These are phyloP conservation scores for Formica exsecta DNA, from an alignment of 1,140 invertebrate species.

Conservation along the genomic window DNA sequence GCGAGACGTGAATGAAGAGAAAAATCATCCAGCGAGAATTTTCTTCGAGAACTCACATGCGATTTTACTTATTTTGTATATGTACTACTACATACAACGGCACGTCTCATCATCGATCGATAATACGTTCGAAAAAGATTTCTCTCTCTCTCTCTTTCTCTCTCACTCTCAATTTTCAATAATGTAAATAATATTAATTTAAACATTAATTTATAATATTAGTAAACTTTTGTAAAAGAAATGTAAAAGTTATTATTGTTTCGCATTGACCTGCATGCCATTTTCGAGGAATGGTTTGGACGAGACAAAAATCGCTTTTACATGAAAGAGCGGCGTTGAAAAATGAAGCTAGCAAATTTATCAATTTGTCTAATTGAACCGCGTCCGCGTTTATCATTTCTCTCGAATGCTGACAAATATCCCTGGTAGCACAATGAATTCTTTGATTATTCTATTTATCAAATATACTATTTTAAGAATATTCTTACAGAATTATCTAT, in stretches of 20 bases:
- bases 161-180: constrained; percentile 32
- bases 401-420: not conserved
- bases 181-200: too few species aligned
- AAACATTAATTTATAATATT: too few species aligned
- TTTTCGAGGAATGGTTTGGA: not conserved
- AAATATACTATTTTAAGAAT: too few species aligned
- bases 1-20: constrained; percentile 32
- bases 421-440: too few species aligned
- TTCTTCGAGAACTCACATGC: constrained; percentile 41
- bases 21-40: constrained; percentile 45
- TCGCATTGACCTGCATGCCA: not conserved
- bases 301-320: not conserved
- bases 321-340: not conserved
- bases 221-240: not conserved
- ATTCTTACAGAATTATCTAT: too few species aligned
- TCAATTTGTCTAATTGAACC: constrained; percentile 9
- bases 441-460: too few species aligned
- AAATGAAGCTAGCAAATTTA: not conserved
- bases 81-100: constrained; percentile 8
- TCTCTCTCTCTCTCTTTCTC: constrained; percentile 11
- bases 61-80: constrained; percentile 71
- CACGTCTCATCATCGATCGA: constrained; percentile 36
- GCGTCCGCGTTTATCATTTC: constrained; percentile 11
- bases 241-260: not conserved
- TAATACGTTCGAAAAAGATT: constrained; percentile 25